Base-by-base conservation (phyloP, 2,113 vertebrate species). In the Neodontobutis hainanensis region DNA sequence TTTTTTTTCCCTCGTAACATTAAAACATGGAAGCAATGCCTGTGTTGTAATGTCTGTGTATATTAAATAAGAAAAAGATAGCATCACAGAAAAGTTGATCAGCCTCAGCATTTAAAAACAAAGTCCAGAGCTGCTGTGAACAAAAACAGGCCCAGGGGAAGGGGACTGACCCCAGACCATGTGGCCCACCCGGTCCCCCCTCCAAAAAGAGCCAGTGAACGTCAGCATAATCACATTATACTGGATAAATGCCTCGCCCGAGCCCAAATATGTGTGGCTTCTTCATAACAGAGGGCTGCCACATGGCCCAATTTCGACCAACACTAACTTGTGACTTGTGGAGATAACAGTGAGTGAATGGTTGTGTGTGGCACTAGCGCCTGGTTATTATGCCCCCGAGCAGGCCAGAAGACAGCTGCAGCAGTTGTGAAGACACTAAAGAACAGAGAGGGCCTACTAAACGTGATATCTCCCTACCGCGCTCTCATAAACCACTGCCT, bases 151-250 rank as follows among this genome's bases (percentile, higher is more conserved):
- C 82, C 70, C 52, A 38, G 55, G 73, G 71, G 65, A 74, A 83
- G 5, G 5, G 63, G 69, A 42, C 64, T 34, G 65, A 82, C 79
- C 84, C 45, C 70, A 65, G 61, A 82, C 68, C 73, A 78, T 85
- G 86, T 73, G 84, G 79, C 71, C 80, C 81, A 65, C 49, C 68
- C 70, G 73, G 87, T 85, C 70, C 76, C 51, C 19, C 43, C 32
- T 16, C 73, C 67, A 57, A 69, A 11, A 68, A 79, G 65, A 62
- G 65, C 19, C 48, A 75, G 72, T 73, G 67, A 80, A 88, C 50
- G 85, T 89, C 85, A 79, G 65, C 79, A 47, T 67, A 81, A 89
- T 89, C 82, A 87, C 82, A 85, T 89, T 88, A 88, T 69, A 65
- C 14, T 53, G 65, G 85, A 90, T 87, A 85, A 87, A 88, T 85